These are phyloP conservation scores for Oligia latruncula DNA, from an alignment of 2,888 invertebrate species.

Conservation along the genomic window DNA sequence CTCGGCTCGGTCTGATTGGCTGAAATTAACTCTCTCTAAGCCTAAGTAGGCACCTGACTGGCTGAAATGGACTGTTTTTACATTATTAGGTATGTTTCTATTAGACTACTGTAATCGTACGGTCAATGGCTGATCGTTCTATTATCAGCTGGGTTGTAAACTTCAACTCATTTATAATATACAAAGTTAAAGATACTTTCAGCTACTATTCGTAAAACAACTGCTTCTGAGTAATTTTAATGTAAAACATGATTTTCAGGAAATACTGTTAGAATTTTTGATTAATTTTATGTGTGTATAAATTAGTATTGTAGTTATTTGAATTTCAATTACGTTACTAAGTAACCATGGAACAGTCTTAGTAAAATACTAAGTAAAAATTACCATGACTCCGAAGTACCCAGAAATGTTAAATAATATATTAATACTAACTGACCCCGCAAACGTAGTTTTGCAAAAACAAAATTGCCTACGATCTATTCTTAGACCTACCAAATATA, in stretches of 20 bases:
- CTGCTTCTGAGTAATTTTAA: slow-evolving; percentile 27
- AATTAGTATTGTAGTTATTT: slow-evolving; percentile 9
- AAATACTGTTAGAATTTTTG: background rate
- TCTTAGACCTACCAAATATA: no score
- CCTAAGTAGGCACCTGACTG: background rate
- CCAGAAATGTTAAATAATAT: no score
- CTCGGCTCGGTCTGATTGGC: background rate
- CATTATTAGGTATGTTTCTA: background rate
- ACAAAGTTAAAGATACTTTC: slow-evolving; percentile 26
- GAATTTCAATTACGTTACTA: slow-evolving; percentile 6
- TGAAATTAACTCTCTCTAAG: background rate
- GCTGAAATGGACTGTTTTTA: background rate
- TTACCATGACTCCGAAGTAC: background rate
- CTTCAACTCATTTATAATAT: slow-evolving; percentile 22
- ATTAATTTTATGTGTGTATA: slow-evolving; percentile 16
- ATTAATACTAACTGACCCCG: no score
- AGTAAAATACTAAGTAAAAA: slow-evolving; percentile 1
- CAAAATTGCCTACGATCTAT: no score
- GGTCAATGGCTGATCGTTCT: slow-evolving; percentile 13
- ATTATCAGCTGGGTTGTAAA: slow-evolving; percentile 32
- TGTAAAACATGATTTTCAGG: background rate
- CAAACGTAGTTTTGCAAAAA: no score
- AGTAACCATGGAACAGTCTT: background rate
- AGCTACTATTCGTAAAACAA: slow-evolving; percentile 17
- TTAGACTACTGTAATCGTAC: slow-evolving; percentile 1